phyloP scores from a whole-genome alignment of 2,888 invertebrate species.

The Drosophila sordidula region DNA sequence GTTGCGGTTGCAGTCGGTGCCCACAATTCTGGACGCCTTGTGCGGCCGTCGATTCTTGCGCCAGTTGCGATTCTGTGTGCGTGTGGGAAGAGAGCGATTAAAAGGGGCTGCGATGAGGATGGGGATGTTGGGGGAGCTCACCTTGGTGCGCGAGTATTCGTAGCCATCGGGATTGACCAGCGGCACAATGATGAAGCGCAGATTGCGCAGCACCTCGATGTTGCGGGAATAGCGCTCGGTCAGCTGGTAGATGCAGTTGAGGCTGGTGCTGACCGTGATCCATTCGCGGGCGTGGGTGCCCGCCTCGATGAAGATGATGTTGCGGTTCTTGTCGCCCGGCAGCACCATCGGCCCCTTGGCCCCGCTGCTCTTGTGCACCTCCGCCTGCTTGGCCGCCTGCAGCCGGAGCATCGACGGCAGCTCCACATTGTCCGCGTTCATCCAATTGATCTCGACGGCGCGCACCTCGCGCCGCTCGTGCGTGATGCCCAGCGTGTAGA shows the following conservation, averaged over 20 bases:
- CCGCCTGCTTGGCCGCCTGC: conserved; percentile 34
- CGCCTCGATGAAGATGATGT: conserved; percentile 84
- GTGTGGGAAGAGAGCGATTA: not conserved
- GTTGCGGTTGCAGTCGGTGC: conserved; percentile 89
- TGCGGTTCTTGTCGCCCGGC: conserved; percentile 56
- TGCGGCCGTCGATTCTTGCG: conserved; percentile 87
- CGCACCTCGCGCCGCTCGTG: conserved; percentile 81
- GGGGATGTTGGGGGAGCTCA: conserved; percentile 63
- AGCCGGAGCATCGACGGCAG: conserved; percentile 44
- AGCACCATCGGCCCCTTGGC: conserved; percentile 26
- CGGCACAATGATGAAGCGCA: conserved; percentile 89
- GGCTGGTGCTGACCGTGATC: conserved; percentile 88
- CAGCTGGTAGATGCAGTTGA: conserved; percentile 87
- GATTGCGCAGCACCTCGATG: conserved; percentile 86
- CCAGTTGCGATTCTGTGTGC: conserved; percentile 86
- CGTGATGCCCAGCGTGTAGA: conserved; percentile 80
- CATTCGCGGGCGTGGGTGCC: conserved; percentile 89
- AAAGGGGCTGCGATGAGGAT: not conserved
- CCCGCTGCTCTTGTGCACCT: not conserved
- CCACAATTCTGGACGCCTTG: conserved; percentile 84
- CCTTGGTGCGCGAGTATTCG: conserved; percentile 87
- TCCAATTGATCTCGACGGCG: conserved; percentile 83
- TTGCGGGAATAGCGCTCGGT: conserved; percentile 85
- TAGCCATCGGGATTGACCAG: conserved; percentile 91
- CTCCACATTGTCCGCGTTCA: conserved; percentile 64